phyloP scores from a whole-genome alignment of 2,888 invertebrate species.

The Nebria brevicollis region DNA sequence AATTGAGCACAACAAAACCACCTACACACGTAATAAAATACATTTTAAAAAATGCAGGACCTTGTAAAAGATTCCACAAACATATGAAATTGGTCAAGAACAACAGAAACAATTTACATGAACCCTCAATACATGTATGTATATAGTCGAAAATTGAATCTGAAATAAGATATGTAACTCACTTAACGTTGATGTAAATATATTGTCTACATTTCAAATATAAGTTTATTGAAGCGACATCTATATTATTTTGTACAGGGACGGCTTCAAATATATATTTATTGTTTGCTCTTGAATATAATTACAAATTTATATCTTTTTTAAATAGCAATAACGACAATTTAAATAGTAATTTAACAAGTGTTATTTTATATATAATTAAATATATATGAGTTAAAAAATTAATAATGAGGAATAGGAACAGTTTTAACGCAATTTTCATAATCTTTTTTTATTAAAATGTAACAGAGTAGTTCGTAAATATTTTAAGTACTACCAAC shows the following conservation, averaged over 20 bases:
- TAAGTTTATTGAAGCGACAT: background rate
- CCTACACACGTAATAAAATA: background rate
- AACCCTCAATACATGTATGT: no score
- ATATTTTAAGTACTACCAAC: constrained; percentile 26
- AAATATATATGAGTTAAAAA: background rate
- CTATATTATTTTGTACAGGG: background rate
- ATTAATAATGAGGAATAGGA: background rate
- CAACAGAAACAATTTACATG: background rate
- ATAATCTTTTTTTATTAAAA: constrained; percentile 13
- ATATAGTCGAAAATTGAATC: no score
- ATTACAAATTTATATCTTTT: no score
- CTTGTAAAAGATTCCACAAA: background rate
- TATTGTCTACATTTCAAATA: background rate
- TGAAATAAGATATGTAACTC: background rate
- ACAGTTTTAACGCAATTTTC: background rate
- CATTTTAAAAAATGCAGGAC: background rate
- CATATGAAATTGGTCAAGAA: background rate
- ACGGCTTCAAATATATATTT: background rate
- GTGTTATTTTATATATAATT: background rate
- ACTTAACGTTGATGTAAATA: background rate
- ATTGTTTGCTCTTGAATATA: background rate
- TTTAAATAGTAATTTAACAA: no score
- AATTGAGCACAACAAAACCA: background rate
- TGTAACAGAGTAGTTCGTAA: constrained; percentile 23
- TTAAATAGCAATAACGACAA: no score